Evolutionary conservation across 1,140 invertebrate genomes (phyloP), one percentile per base, ranked within the genome.

Genomic region (Ostrea edulis): DNA sequence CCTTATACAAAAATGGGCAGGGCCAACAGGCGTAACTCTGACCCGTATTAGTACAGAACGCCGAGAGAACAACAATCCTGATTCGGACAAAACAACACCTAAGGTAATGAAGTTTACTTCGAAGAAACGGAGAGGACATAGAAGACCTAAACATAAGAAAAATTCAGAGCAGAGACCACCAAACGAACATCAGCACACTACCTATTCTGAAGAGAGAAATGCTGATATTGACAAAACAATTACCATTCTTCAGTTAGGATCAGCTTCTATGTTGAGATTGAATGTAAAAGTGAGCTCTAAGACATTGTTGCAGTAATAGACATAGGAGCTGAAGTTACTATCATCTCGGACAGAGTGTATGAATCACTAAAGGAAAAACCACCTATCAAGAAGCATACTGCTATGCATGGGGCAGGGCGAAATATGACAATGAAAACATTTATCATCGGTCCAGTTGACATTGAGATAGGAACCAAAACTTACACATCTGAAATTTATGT

Each of bases 311-410:
- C 77, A 17, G 51, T 62, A n/a, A 20, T 83, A 22, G 82, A 86
- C 35, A 62, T 54, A 12, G 58, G 22, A 9, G 53, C 77, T 8
- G 85, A 81, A 68, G 53, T 68, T 0, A 84, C 71, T 0, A 58
- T 77, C 7, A n/a, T 87, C 9, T 87, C 89, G 5, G 82, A 84
- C 22, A 85, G 55, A 22, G 82, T 86, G 9, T 81, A 77, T 12
- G 11, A 35, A 12, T 54, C 65, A 0, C 35, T 65, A 35, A 54
- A 81, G 11, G 22, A 22, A 3, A 77, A 52, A 81, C 85, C 85
- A n/a, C 9, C 8, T 9, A 81, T 53, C 5, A 11, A 22, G 17
- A 52, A 54, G 22, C 2, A 86, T 4, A 9, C 53, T 3, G 17
- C n/a, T 12, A 86, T 86, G 85, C 51, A 86, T 54, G 53, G 51